These are phyloP conservation scores for Paramormyrops kingsleyae DNA, from an alignment of 2,113 vertebrate species.

Conservation along the genomic window DNA sequence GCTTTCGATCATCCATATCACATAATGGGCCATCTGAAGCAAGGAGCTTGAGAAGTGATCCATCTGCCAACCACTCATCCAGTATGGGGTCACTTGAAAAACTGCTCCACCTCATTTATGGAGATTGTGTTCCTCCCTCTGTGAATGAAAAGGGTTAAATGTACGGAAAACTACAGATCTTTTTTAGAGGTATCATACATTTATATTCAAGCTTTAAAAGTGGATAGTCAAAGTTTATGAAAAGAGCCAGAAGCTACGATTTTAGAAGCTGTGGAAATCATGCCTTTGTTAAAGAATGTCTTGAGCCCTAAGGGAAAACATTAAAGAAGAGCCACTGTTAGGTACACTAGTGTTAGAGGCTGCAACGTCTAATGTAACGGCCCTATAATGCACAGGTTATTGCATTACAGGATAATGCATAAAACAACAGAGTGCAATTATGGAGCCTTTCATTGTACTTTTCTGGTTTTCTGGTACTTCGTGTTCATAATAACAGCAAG, in stretches of 20 bases:
- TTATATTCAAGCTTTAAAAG: conserved; percentile 1
- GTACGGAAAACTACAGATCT: not conserved
- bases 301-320: not conserved
- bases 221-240: not conserved
- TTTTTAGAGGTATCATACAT: not conserved
- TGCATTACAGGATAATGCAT: not conserved
- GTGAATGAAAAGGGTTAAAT: not conserved
- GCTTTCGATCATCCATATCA: not conserved
- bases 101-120: not conserved
- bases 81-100: not conserved
- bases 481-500: not conserved
- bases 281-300: not conserved
- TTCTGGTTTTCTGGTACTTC: not conserved
- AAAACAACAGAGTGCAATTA: not conserved
- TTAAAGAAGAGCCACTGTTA: not conserved
- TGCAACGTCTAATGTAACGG: not conserved
- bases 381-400: not conserved
- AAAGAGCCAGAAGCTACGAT: not conserved
- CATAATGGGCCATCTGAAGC: not conserved
- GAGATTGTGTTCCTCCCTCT: not conserved
- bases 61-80: not conserved
- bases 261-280: not conserved
- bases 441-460: not conserved
- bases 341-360: not conserved
- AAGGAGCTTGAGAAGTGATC: not conserved